phyloP scores from a whole-genome alignment of 2,113 vertebrate species.

The Illadopsis cleaveri region DNA sequence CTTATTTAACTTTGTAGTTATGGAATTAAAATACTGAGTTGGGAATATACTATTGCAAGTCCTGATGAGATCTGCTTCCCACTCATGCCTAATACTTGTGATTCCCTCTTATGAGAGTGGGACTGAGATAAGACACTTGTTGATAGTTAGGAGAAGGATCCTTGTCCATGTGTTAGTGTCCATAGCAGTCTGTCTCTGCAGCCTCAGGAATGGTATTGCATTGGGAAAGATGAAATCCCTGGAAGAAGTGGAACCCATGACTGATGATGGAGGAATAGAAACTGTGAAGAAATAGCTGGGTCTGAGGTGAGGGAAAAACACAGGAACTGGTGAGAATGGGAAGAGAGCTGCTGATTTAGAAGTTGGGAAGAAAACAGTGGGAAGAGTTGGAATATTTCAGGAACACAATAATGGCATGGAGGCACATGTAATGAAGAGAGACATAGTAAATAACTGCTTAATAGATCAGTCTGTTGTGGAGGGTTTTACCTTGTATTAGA shows the following conservation, averaged over 20 bases:
- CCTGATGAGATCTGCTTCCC: background rate
- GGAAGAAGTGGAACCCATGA: background rate
- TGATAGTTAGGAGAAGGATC: background rate
- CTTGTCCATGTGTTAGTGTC: background rate
- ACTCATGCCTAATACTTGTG: background rate
- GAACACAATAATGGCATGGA: background rate
- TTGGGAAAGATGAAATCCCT: background rate
- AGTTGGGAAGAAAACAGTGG: background rate
- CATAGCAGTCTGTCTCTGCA: background rate
- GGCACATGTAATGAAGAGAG: background rate
- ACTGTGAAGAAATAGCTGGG: background rate
- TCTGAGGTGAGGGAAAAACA: background rate
- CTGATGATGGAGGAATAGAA: background rate
- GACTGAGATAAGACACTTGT: background rate
- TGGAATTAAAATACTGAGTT: background rate
- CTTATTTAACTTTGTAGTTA: conserved; percentile 13
- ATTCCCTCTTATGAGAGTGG: background rate
- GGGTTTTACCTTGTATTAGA: background rate
- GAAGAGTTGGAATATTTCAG: background rate
- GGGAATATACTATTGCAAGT: background rate
- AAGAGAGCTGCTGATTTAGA: background rate
- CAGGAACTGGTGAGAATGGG: background rate
- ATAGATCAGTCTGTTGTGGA: background rate
- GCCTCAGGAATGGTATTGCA: background rate
- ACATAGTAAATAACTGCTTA: background rate